Base-by-base conservation (phyloP, 2,888 invertebrate species). In the Caenorhabditis virilis region DNA sequence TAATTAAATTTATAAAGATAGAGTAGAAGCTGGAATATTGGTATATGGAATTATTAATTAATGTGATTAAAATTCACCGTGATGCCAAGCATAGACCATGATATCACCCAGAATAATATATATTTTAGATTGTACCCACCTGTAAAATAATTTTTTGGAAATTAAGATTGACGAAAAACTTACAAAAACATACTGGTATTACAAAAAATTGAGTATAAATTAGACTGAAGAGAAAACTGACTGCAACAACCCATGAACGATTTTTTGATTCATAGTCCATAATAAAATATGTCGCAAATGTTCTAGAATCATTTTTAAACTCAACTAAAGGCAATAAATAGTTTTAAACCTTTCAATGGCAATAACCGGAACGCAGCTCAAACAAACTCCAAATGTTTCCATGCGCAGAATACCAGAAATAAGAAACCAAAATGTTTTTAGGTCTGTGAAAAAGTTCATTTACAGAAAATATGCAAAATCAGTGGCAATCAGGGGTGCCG, bases 261-360 rank as follows among this genome's bases (percentile, higher is more conserved):
- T 2, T 20, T 47, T 30, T 47, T 47, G 20, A n/a, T n/a, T 47
- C 47, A 22, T 47, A 47, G 13, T 47, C 47, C 4, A 11, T 22
- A 7, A 47, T 35, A 47, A 18, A 35, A 47, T 16, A 35, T n/a
- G 47, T 47, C 20, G 47, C 47, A 35, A 47, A 47, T 9, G 35
- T 20, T 35, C 47, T 41, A 7, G 5, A 41, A 41, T 22, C 7
- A 16, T n/a, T n/a, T n/a, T n/a, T n/a, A n/a, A n/a, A n/a, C n/a
- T n/a, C n/a, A n/a, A 9, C 7, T 41, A 22, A n/a, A n/a, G n/a
- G n/a, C n/a, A n/a, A n/a, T n/a, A n/a, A n/a, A n/a, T n/a, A n/a
- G n/a, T n/a, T n/a, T n/a, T n/a, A n/a, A n/a, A 41, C n/a, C 60
- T 41, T 49, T 63, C 62, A 4, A 63, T 45, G 18, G 62, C 57